Base-by-base conservation (phyloP, 2,113 vertebrate genomes). In the Brienomyrus brachyistius region DNA sequence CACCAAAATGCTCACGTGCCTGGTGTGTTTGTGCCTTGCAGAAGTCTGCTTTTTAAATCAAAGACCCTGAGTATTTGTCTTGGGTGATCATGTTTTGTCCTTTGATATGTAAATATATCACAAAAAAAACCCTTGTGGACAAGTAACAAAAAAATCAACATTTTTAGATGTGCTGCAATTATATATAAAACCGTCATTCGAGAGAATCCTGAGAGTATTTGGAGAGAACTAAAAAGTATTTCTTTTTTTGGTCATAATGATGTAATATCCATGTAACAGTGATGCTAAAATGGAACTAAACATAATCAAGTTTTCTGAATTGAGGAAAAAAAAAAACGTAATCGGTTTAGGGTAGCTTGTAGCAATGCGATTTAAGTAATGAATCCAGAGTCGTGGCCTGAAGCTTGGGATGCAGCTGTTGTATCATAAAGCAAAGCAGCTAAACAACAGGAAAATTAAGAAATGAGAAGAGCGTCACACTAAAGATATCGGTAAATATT, bases 201-300 rank as follows among this genome's bases (percentile, higher is more conserved):
- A 48, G 45, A 84, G 43, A 84, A 47, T 84, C 21, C 82, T 84
- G 82, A 48, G 82, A 48, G 45, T 23, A 84, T 45, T 84, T 48
- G 45, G 45, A 27, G 19, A 84, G 7, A 48, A 84, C 45, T 23
- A 47, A 84, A n/a, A 84, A 48, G 23, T 47, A 4, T 43, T 80
- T 43, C 35, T 40, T 80, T 43, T 80, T 43, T 80, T 84, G 45
- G 5, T 84, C 82, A 45, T 84, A 48, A 84, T 84, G 82, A 84
- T 84, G 82, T 84, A 84, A 84, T 48, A 84, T 84, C 82, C 40
- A 21, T 84, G 82, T 84, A 84, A 84, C 82, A 84, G 82, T 47
- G 43, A 84, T 84, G 82, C 82, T 84, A 84, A 48, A 84, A 84
- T 83, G 82, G 45, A 84, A 45, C 82, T 47, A 84, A 84, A 84